Evolutionary conservation across 2,797 vertebrate species (phyloP).

Genomic region (Gila robusta): DNA sequence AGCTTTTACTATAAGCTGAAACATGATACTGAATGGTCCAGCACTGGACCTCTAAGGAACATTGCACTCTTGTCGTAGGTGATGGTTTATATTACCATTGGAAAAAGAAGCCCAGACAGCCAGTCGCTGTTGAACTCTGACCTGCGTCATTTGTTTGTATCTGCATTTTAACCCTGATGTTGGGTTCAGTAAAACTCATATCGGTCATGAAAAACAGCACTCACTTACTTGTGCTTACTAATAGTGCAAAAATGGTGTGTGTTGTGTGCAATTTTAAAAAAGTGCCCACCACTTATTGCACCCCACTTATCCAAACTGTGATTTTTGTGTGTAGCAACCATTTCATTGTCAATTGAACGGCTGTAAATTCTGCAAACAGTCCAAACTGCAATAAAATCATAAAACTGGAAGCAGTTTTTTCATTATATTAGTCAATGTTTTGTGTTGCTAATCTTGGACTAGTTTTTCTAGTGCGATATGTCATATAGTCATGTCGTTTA

Average conservation of each 20-base stretch:
- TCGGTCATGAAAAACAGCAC: background rate
- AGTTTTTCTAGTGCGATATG: background rate
- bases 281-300: background rate
- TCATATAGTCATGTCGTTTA: background rate
- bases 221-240: background rate
- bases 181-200: background rate
- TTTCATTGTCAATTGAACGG: background rate
- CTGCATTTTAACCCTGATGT: background rate
- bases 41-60: background rate
- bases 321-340: background rate
- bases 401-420: background rate
- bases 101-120: background rate
- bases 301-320: background rate
- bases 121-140: slow-evolving; percentile 5
- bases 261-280: background rate
- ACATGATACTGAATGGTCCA: slow-evolving; percentile 60
- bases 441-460: background rate
- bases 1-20: slow-evolving; percentile 64
- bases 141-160: background rate
- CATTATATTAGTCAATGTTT: background rate
- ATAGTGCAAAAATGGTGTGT: background rate
- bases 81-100: slow-evolving; percentile 5
- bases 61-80: background rate
- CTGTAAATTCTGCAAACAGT: background rate
- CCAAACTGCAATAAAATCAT: background rate